A percentile compares a stretch with the other conserved stretches of the same genome.
Evolutionary conservation across 2,797 vertebrate species (phyloP).

Genomic region (Parauchenoglanis ngamensis): DNA sequence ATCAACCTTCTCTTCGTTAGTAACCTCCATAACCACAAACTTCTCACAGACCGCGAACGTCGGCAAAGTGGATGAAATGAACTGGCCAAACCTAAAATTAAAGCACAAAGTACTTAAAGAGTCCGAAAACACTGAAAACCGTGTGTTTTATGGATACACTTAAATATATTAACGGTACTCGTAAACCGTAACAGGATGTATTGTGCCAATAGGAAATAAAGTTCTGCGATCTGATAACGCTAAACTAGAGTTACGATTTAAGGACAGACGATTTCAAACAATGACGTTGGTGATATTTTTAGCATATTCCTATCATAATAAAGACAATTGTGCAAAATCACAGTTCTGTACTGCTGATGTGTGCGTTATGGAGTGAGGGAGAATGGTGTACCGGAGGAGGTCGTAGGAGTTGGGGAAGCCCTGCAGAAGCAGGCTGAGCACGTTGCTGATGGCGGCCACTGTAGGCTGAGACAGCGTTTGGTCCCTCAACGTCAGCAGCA

Average conservation of each 20-base stretch:
- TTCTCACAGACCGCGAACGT: conserved; percentile 98
- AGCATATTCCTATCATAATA: neutral
- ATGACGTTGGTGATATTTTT: neutral
- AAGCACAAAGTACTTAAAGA: conserved; percentile 32
- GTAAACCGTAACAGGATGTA: neutral
- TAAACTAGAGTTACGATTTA: neutral
- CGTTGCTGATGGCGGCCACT: conserved; percentile 89
- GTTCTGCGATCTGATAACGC: neutral
- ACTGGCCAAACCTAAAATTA: conserved; percentile 89
- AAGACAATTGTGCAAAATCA: neutral
- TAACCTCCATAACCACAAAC: conserved; percentile 97
- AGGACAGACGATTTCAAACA: neutral
- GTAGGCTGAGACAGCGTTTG: conserved; percentile 93
- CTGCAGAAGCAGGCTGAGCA: conserved; percentile 92
- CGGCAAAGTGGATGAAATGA: conserved; percentile 95
- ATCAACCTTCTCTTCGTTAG: conserved; percentile 91
- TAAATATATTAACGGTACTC: neutral
- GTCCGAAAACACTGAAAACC: neutral
- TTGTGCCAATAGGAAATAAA: neutral
- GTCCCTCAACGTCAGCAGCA: conserved; percentile 92
- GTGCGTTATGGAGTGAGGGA: neutral
- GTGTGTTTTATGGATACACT: neutral
- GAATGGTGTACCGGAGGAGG: conserved; percentile 84
- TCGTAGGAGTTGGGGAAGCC: conserved; percentile 93
- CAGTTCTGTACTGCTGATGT: neutral